A percentile compares a stretch with the other conserved stretches of the same genome.
These are phyloP conservation scores for Shinisaurus crocodilurus DNA, from an alignment of 2,113 vertebrate genomes.

Conservation along the genomic window DNA sequence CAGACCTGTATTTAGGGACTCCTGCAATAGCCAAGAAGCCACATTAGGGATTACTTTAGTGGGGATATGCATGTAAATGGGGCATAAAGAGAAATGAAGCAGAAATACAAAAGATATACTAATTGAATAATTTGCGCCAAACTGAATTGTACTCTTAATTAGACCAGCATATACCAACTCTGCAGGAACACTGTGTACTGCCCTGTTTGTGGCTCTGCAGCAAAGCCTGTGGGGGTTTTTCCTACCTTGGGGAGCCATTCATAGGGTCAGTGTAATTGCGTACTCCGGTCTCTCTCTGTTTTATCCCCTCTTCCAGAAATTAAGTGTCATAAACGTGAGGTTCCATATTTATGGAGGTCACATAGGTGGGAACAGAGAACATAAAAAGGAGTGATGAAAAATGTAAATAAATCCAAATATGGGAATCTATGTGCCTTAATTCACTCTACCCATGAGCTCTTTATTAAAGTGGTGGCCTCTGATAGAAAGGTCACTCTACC, in stretches of 20 bases:
- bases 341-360: conserved; percentile 61
- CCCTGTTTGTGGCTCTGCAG: conserved; percentile 54
- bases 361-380: conserved; percentile 47
- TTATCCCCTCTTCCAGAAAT: conserved; percentile 70
- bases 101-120: conserved; percentile 15
- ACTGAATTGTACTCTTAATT: conserved; percentile 42
- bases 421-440: conserved; percentile 50
- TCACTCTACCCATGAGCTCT: conserved; percentile 40
- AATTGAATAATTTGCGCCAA: conserved; percentile 30
- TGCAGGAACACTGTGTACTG: conserved; percentile 39
- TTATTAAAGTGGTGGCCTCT: conserved; percentile 49
- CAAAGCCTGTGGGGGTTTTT: conserved; percentile 49
- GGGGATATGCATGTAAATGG: background rate
- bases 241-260: conserved; percentile 67
- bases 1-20: background rate
- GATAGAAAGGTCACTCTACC: conserved; percentile 33
- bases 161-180: conserved; percentile 29
- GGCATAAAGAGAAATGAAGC: background rate
- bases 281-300: conserved; percentile 65
- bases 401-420: conserved; percentile 63
- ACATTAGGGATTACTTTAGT: conserved; percentile 12
- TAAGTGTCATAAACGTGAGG: conserved; percentile 72
- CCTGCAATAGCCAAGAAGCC: background rate
- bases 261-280: conserved; percentile 66
- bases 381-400: conserved; percentile 33